phyloP scores from a whole-genome alignment of 2,797 vertebrate genomes.

The Hypotaenidia philippensis region DNA sequence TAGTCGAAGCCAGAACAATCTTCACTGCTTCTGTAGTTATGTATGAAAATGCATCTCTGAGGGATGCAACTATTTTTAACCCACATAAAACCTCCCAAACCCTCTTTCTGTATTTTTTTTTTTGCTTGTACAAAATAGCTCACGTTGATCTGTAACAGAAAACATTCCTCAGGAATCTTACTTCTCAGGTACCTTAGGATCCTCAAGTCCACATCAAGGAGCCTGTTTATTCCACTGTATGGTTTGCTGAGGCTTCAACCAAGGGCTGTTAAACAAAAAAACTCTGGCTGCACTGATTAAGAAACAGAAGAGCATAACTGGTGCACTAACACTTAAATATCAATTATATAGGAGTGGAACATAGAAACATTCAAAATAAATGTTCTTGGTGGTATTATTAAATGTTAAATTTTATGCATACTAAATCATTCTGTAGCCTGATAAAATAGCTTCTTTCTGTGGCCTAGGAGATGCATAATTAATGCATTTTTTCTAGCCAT shows the following conservation, averaged over 20 bases:
- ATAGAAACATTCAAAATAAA: constrained; percentile 41
- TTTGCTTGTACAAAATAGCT: background rate
- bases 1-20: background rate
- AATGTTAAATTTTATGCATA: constrained; percentile 35
- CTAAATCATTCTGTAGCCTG: constrained; percentile 36
- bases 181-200: background rate
- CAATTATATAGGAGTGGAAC: constrained; percentile 12
- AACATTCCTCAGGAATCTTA: background rate
- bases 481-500: constrained; percentile 48
- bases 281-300: background rate
- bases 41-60: background rate
- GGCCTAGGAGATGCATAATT: constrained; percentile 61
- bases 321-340: constrained; percentile 7
- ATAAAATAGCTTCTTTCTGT: constrained; percentile 11
- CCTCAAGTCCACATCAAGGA: background rate
- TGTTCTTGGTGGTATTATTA: constrained; percentile 8
- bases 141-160: background rate
- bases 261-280: background rate
- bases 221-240: background rate
- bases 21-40: background rate
- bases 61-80: background rate
- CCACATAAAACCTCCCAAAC: background rate
- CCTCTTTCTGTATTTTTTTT: background rate
- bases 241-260: background rate
- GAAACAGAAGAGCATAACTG: constrained; percentile 24